These are phyloP conservation scores for Noctua pronuba DNA, from an alignment of 2,888 invertebrate genomes.

Conservation along the genomic window DNA sequence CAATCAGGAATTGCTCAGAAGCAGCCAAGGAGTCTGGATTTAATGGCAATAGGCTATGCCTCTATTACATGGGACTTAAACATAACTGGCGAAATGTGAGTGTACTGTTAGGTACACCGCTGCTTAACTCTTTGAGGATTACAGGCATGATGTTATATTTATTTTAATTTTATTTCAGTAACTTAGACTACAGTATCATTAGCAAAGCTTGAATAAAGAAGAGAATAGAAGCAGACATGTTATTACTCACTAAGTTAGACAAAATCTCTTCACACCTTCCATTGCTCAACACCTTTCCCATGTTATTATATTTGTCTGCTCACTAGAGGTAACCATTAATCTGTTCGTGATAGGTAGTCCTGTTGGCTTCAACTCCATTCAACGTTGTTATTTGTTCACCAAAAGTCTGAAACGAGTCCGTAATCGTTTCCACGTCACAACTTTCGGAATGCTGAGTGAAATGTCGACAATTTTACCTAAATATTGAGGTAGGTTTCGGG, in stretches of 20 bases:
- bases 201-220: neutral
- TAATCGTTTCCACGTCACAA: conserved; percentile 28
- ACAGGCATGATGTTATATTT: too few relatives aligned
- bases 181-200: neutral
- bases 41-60: too few relatives aligned
- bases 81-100: too few relatives aligned
- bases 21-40: too few relatives aligned
- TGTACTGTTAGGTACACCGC: too few relatives aligned
- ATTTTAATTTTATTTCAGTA: too few relatives aligned
- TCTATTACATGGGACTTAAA: too few relatives aligned
- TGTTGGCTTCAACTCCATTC: conserved; percentile 19
- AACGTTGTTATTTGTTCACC: conserved; percentile 40
- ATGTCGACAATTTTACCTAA: conserved; percentile 25
- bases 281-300: neutral
- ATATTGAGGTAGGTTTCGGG: conserved; percentile 5
- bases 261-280: neutral
- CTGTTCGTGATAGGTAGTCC: conserved; percentile 26
- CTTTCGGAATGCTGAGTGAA: conserved; percentile 29
- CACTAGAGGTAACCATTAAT: conserved; percentile 26
- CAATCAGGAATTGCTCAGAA: too few relatives aligned
- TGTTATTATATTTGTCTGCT: neutral
- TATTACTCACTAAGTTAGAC: neutral
- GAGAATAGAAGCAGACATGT: neutral
- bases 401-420: conserved; percentile 9
- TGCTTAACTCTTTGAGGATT: too few relatives aligned